Evolutionary conservation across 2,797 vertebrate species (phyloP).

Genomic region (Mus caroli): DNA sequence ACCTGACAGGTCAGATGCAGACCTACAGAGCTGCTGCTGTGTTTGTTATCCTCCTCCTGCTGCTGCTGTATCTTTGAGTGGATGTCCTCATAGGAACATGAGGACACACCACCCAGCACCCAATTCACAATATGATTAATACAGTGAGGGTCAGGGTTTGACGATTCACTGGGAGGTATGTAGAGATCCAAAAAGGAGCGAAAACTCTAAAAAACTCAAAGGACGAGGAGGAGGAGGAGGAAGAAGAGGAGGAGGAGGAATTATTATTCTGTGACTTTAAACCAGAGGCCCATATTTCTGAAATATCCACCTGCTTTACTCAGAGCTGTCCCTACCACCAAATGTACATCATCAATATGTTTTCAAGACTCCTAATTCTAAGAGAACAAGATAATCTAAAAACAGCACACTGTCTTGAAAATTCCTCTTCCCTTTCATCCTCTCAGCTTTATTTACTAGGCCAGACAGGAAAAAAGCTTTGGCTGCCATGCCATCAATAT

Average conservation of each 20-base stretch:
- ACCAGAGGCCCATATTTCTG: slow-evolving; percentile 39
- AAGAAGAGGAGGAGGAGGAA: neutral
- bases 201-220: slow-evolving; percentile 20
- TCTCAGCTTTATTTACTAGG: slow-evolving; percentile 79
- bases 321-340: slow-evolving; percentile 31
- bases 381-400: slow-evolving; percentile 67
- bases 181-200: neutral
- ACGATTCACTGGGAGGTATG: neutral
- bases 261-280: slow-evolving; percentile 17
- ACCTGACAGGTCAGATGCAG: neutral
- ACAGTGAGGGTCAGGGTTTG: neutral
- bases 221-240: neutral
- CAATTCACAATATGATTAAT: neutral
- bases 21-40: neutral
- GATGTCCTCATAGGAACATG: neutral
- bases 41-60: neutral
- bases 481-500: slow-evolving; percentile 75
- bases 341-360: slow-evolving; percentile 9
- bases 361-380: slow-evolving; percentile 62
- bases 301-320: neutral
- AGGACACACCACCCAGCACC: neutral
- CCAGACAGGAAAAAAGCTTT: slow-evolving; percentile 24
- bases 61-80: neutral
- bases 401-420: slow-evolving; percentile 68
- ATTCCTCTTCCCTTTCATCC: slow-evolving; percentile 69